Conservation (phyloP, 92 coral and sea anemone species). For the Phenganax subtilis region DNA sequence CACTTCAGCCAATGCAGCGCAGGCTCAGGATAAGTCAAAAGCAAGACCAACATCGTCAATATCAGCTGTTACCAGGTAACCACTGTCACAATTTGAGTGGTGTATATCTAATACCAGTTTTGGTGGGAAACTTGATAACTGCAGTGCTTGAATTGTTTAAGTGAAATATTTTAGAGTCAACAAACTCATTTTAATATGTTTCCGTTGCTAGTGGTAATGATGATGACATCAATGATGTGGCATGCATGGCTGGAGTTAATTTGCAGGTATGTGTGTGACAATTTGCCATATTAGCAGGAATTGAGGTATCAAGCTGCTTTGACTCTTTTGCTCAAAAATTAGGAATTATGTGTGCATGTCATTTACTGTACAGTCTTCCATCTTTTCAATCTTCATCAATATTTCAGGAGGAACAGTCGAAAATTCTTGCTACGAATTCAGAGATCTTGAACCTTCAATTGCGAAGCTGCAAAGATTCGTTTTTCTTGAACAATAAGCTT, state of each 20-base stretch:
- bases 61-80: slow-evolving; percentile 45
- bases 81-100: background rate
- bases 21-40: slow-evolving; percentile 67
- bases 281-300: background rate
- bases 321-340: background rate
- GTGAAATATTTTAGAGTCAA: background rate
- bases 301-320: background rate
- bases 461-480: slow-evolving; percentile 92
- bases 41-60: slow-evolving; percentile 68
- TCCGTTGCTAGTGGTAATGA: slow-evolving; percentile 76
- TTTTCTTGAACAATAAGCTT: slow-evolving; percentile 72
- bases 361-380: background rate
- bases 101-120: no score
- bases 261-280: slow-evolving; percentile 61
- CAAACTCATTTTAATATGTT: background rate
- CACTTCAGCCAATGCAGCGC: slow-evolving; percentile 48
- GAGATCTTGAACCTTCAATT: slow-evolving; percentile 86
- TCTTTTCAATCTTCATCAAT: background rate
- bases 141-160: no score
- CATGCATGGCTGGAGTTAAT: slow-evolving; percentile 99
- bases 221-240: slow-evolving; percentile 99
- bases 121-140: no score
- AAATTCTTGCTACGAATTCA: slow-evolving; percentile 93
- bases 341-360: background rate
- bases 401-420: slow-evolving; percentile 88